These are phyloP conservation scores for Glandiceps talaboti DNA, from an alignment of 53 echinoderm and acorn worm genomes.

Conservation along the genomic window DNA sequence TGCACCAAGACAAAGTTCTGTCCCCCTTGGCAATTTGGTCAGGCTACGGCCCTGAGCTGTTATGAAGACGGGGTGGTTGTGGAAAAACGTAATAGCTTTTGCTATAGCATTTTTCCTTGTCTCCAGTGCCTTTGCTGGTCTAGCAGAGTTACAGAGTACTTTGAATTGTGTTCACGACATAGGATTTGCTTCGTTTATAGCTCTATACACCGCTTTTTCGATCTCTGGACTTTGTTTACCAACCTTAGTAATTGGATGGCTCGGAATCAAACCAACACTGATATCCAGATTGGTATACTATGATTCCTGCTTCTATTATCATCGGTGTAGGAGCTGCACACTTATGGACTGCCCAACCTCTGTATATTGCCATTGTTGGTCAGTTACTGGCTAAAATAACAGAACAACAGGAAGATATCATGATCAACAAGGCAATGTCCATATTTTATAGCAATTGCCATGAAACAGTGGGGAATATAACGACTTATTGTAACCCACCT, in stretches of 20 bases:
- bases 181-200: background rate
- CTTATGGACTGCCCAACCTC: background rate
- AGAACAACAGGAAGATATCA: background rate
- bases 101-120: background rate
- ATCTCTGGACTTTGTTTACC: background rate
- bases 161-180: background rate
- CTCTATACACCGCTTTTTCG: background rate
- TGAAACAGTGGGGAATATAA: constrained; percentile 23
- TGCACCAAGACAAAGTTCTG: too few relatives aligned
- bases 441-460: background rate
- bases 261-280: background rate
- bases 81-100: background rate
- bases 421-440: background rate
- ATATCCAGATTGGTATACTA: too few relatives aligned
- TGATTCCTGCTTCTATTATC: background rate
- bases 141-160: background rate
- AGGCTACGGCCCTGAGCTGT: too few relatives aligned
- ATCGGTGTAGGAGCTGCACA: background rate
- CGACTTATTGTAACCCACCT: constrained; percentile 57
- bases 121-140: background rate
- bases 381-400: background rate
- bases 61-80: background rate
- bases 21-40: too few relatives aligned
- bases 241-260: background rate
- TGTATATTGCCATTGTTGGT: background rate